Percentiles rank a stretch among this genome's conserved stretches.
Conservation (phyloP, 2,797 vertebrate species). For the Scarus forsteni region DNA sequence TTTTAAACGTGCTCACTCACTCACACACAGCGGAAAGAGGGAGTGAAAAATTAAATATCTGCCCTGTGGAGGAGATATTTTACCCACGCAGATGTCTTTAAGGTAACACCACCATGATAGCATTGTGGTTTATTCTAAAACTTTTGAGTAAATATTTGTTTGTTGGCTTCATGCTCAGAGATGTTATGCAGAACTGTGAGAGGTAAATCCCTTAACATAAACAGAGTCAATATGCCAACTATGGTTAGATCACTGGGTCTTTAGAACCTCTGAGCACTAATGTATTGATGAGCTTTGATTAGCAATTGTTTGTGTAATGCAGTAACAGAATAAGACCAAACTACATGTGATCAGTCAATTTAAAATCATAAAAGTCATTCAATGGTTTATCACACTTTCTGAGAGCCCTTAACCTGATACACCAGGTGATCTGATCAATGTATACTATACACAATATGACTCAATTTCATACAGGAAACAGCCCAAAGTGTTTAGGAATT, state of each 20-base stretch:
- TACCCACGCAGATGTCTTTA: slow-evolving; percentile 31
- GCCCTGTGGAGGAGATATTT: slow-evolving; percentile 33
- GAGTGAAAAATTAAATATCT: slow-evolving; percentile 26
- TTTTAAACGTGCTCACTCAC: slow-evolving; percentile 33
- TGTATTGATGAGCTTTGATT: slow-evolving; percentile 32
- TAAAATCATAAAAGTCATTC: background rate
- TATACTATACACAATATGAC: too few relatives aligned
- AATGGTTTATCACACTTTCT: background rate
- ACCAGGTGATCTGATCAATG: too few relatives aligned
- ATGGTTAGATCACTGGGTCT: slow-evolving; percentile 7
- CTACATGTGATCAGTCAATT: background rate
- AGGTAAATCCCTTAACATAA: slow-evolving; percentile 20
- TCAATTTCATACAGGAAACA: too few relatives aligned
- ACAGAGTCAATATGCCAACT: slow-evolving; percentile 25
- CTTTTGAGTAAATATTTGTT: slow-evolving; percentile 1
- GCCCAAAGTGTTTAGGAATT: too few relatives aligned
- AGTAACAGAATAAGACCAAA: background rate
- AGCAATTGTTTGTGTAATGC: slow-evolving; percentile 13
- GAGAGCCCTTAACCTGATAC: too few relatives aligned
- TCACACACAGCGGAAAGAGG: background rate
- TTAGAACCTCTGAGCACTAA: slow-evolving; percentile 14
- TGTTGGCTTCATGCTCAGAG: background rate
- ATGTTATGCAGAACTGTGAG: background rate
- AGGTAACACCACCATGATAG: slow-evolving; percentile 19
- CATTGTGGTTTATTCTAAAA: slow-evolving; percentile 3